These are phyloP conservation scores for Gymnoscopelus braueri DNA, from an alignment of 2,797 vertebrate species.

Conservation along the genomic window DNA sequence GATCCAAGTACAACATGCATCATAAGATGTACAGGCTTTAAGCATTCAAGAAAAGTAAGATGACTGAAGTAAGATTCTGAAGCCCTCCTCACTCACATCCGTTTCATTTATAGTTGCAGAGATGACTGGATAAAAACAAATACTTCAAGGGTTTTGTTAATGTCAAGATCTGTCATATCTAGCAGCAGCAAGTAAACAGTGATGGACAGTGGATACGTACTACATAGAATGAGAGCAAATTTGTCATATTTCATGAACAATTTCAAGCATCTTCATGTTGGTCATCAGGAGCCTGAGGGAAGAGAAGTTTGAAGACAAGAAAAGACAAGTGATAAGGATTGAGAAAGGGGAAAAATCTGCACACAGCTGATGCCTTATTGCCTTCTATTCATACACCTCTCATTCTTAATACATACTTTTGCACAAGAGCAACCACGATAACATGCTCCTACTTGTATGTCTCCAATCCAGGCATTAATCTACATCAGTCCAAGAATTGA, in stretches of 20 bases:
- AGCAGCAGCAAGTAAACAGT: constrained; percentile 38
- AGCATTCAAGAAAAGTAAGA: background rate
- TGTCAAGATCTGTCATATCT: constrained; percentile 43
- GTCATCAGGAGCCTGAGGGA: constrained; percentile 37
- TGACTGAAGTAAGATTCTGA: background rate
- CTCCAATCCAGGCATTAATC: constrained; percentile 35
- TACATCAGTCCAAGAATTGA: constrained; percentile 35
- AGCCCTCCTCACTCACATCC: constrained; percentile 2
- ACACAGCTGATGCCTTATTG: too few relatives aligned
- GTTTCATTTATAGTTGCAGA: background rate
- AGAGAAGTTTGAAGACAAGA: background rate
- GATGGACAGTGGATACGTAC: constrained; percentile 54
- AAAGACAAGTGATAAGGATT: background rate
- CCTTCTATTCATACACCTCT: too few relatives aligned
- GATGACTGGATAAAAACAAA: constrained; percentile 4
- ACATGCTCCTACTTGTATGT: background rate
- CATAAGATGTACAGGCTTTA: background rate
- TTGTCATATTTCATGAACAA: constrained; percentile 39
- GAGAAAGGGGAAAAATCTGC: too few relatives aligned
- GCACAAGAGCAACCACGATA: constrained; percentile 20
- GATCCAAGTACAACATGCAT: background rate
- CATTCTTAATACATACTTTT: too few relatives aligned
- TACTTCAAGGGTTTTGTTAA: constrained; percentile 32
- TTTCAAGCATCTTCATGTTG: constrained; percentile 13
- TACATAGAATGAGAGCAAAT: constrained; percentile 39